Evolutionary conservation across 2,797 vertebrate species (phyloP).

Genomic region (Aldrovandia affinis): DNA sequence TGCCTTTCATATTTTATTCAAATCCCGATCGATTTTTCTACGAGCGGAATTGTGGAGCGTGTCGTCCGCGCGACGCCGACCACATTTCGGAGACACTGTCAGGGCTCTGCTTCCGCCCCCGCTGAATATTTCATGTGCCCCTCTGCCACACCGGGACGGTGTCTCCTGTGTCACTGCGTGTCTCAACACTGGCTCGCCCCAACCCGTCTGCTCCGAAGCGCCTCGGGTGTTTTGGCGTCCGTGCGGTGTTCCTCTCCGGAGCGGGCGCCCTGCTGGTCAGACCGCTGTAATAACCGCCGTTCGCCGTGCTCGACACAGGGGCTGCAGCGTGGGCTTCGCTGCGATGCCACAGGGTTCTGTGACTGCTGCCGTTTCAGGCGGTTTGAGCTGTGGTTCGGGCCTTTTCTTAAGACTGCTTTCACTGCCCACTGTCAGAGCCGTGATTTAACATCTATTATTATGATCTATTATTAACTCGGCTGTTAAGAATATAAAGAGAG

Average conservation of each 20-base stretch:
- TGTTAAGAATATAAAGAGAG: too few species aligned
- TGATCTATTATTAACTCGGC: neutral
- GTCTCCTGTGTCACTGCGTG: neutral
- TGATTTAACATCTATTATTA: neutral
- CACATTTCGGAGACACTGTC: conserved; percentile 45
- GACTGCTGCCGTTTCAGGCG: neutral
- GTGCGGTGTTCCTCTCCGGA: too few species aligned
- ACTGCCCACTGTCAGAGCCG: neutral
- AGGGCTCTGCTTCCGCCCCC: conserved; percentile 34
- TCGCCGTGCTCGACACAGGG: too few species aligned
- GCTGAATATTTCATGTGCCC: conserved; percentile 46
- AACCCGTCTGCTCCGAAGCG: too few species aligned
- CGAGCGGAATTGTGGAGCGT: conserved; percentile 77
- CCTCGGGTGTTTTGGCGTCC: too few species aligned
- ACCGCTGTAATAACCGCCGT: too few species aligned
- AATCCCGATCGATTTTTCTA: conserved; percentile 75
- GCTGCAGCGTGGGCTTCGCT: too few species aligned
- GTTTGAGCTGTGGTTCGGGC: neutral
- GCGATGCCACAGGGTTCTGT: too few species aligned
- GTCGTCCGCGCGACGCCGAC: conserved; percentile 69
- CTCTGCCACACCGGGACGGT: conserved; percentile 32
- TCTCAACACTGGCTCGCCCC: conserved; percentile 24
- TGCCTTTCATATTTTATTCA: conserved; percentile 76
- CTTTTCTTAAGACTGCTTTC: neutral
- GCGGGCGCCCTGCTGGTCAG: too few species aligned